Evolutionary conservation across 2,797 vertebrate genomes (phyloP), one percentile per base, ranked within the genome.

Genomic region (Pogoniulus pusillus): DNA sequence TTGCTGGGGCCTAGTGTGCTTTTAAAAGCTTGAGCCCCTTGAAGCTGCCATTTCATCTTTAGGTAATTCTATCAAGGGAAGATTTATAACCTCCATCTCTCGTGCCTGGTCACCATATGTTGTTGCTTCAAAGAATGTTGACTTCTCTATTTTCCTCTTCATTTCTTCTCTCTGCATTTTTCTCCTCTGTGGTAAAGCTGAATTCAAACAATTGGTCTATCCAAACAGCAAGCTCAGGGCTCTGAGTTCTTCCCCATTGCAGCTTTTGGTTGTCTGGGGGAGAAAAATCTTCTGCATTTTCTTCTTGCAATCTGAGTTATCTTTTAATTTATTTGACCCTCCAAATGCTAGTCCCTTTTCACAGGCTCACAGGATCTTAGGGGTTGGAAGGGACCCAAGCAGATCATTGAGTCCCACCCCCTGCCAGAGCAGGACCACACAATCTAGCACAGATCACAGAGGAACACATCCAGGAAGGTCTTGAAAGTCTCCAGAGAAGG

Each of bases 61-160:
- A 91, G 89, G 91, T 95, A 94, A 89, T 94, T 95, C 82, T 83
- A 68, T 88, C 75, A 79, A 87, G 82, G 66, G 51, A 71, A 79
- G 93, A 93, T 91, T 95, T 96, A 93, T 87, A 96, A 62, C 62
- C 85, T 84, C 60, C 91, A 85, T 91, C 89, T 90, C 90, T 78
- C 57, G 32, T 57, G 94, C 87, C 93, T 95, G 94, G 82, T 60
- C 83, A 85, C 94, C 96, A 96, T 89, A 94, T 96, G 95, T 85
- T 93, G 75, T 92, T 94, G 39, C 93, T 95, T 96, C 90, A 96
- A 95, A 95, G 93, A 93, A 90, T 65, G 78, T 95, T 76, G 93
- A 83, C 65, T 92, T 93, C 85, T 41, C 85, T 76, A 30, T 93
- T 94, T 94, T 93, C 65, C 85, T 96, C 79, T 94, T 92, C 93